Evolutionary conservation across 2,888 invertebrate genomes (phyloP).

Genomic region (Andrena dorsata): DNA sequence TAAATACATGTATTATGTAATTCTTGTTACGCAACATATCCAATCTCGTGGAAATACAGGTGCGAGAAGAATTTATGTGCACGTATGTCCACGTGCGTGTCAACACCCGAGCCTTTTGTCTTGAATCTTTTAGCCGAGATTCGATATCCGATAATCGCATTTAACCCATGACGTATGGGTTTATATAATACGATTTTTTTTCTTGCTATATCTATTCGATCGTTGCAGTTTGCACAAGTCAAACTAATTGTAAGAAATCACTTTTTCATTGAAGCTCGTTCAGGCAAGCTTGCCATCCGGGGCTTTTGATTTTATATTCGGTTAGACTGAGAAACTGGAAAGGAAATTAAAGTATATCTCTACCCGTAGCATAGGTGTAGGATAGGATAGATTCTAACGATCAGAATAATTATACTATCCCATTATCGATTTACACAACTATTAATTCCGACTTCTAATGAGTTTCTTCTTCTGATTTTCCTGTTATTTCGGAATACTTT

Average conservation of each 20-base stretch:
- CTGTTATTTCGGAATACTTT: background rate
- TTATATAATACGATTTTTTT: too few species aligned
- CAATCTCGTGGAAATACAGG: slow-evolving; percentile 12
- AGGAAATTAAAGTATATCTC: too few species aligned
- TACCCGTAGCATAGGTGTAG: too few species aligned
- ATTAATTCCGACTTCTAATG: background rate
- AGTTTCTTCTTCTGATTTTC: background rate
- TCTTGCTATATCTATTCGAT: too few species aligned
- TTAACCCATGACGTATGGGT: too few species aligned
- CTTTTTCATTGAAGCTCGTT: too few species aligned
- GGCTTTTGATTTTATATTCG: too few species aligned
- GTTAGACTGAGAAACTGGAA: too few species aligned
- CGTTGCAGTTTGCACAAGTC: too few species aligned
- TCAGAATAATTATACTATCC: background rate
- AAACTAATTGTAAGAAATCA: too few species aligned
- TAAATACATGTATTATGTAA: slow-evolving; percentile 16
- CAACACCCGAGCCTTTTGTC: background rate
- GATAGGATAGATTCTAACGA: background rate
- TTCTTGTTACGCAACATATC: slow-evolving; percentile 19
- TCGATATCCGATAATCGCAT: too few species aligned
- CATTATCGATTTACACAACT: slow-evolving; percentile 22
- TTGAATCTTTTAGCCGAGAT: background rate
- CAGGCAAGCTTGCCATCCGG: too few species aligned
- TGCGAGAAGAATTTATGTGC: slow-evolving; percentile 1
- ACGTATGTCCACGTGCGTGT: background rate